Evolutionary conservation across 2,113 vertebrate species (phyloP).

Genomic region (Picathartes gymnocephalus): DNA sequence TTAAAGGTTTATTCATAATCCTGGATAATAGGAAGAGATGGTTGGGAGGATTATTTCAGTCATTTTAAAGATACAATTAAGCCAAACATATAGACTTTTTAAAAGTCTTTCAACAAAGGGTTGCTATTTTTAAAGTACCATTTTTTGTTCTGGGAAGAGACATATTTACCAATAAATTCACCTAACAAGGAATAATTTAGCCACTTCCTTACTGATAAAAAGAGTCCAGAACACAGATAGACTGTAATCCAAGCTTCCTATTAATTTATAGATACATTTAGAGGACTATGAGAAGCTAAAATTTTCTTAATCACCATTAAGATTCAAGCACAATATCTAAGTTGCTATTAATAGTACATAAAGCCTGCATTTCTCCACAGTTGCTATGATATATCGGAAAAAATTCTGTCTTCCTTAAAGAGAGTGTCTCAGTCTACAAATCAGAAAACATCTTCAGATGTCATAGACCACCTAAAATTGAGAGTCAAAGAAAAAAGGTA

Average conservation of each 20-base stretch:
- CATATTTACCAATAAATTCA: not conserved
- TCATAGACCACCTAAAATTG: not conserved
- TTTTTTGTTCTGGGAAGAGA: not conserved
- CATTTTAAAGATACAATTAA: not conserved
- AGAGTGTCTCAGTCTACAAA: not conserved
- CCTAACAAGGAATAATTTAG: not conserved
- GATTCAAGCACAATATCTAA: not conserved
- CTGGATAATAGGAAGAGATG: not conserved
- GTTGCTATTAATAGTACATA: not conserved
- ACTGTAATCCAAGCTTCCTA: accelerated
- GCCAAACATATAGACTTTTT: not conserved
- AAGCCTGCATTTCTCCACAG: not conserved
- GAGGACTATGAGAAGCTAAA: not conserved
- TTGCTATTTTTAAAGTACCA: not conserved
- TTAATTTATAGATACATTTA: not conserved
- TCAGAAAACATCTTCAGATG: not conserved
- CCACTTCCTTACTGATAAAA: not conserved
- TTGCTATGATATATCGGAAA: not conserved
- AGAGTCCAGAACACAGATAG: not conserved
- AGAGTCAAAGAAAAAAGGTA: not conserved
- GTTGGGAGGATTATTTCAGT: not conserved
- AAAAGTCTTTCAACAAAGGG: not conserved
- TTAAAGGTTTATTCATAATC: not conserved
- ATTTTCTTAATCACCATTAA: not conserved
- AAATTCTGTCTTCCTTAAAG: not conserved